These are phyloP conservation scores for Eupithecia subumbrata DNA, from an alignment of 2,888 invertebrate genomes.

Conservation along the genomic window DNA sequence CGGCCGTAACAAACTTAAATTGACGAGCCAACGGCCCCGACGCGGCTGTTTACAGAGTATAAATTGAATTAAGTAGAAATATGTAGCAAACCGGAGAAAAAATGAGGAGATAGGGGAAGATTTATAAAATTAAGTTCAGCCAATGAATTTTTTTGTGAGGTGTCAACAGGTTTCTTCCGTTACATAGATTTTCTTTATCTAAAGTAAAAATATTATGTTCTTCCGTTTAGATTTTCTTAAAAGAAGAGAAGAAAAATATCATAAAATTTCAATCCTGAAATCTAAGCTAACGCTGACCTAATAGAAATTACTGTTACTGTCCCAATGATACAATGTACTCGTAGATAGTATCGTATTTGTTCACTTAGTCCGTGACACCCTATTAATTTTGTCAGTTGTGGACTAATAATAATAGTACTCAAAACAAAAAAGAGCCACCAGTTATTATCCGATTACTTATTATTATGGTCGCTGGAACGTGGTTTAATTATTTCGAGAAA, in stretches of 20 bases:
- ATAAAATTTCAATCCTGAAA: background rate
- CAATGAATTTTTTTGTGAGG: background rate
- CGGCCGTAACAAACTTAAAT: slow-evolving; percentile 42
- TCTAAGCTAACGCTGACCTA: background rate
- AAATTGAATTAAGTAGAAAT: slow-evolving; percentile 41
- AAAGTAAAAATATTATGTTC: background rate
- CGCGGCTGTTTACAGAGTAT: slow-evolving; percentile 29
- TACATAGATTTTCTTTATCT: background rate
- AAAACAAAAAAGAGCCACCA: background rate
- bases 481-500: background rate
- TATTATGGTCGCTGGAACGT: background rate
- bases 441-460: background rate
- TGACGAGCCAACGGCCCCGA: slow-evolving; percentile 37
- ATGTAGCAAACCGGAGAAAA: slow-evolving; percentile 20
- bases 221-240: background rate
- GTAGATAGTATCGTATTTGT: background rate
- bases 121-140: background rate
- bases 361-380: background rate
- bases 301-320: background rate
- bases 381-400: background rate
- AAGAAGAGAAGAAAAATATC: background rate
- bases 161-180: background rate
- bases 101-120: slow-evolving; percentile 12
- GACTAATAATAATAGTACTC: background rate
- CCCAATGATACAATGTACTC: background rate